Evolutionary conservation across 2,888 invertebrate genomes (phyloP).

Genomic region (Ischnus inquisitorius): DNA sequence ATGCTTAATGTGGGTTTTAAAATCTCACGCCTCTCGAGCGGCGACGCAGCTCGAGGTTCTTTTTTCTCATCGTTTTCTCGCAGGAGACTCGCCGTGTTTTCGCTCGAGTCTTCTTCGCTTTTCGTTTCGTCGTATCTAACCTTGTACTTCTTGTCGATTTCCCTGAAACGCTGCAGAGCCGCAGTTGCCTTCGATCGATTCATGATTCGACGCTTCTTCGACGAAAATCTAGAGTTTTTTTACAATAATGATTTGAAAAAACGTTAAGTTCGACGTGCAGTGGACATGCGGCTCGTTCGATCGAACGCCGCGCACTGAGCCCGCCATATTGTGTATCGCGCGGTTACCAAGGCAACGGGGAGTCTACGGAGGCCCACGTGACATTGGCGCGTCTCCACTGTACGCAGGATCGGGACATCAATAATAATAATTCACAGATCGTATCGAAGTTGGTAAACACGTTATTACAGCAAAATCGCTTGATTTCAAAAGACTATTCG

Average conservation of each 20-base stretch:
- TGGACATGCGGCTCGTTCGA: neutral
- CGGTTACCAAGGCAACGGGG: constrained; percentile 56
- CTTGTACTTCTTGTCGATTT: constrained; percentile 81
- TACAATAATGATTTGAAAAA: neutral
- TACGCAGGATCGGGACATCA: neutral
- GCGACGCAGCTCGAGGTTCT: neutral
- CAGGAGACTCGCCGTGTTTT: constrained; percentile 71
- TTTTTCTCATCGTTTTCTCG: constrained; percentile 42
- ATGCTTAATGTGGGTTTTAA: constrained; percentile 70
- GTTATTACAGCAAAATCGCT: neutral
- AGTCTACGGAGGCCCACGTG: neutral
- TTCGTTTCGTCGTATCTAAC: constrained; percentile 65
- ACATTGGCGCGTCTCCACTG: neutral
- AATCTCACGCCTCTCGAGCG: constrained; percentile 28
- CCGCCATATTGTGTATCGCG: constrained; percentile 18
- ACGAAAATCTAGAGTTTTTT: neutral
- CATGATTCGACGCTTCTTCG: constrained; percentile 67
- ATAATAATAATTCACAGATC: neutral
- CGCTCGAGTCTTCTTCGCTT: constrained; percentile 61
- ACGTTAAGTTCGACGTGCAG: neutral
- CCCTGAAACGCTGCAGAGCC: constrained; percentile 77
- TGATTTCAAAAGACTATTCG: neutral
- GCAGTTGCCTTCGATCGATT: constrained; percentile 78
- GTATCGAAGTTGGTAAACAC: neutral
- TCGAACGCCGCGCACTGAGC: neutral